phyloP scores from a whole-genome alignment of 2,797 vertebrate genomes.

The Myotis planiceps region DNA sequence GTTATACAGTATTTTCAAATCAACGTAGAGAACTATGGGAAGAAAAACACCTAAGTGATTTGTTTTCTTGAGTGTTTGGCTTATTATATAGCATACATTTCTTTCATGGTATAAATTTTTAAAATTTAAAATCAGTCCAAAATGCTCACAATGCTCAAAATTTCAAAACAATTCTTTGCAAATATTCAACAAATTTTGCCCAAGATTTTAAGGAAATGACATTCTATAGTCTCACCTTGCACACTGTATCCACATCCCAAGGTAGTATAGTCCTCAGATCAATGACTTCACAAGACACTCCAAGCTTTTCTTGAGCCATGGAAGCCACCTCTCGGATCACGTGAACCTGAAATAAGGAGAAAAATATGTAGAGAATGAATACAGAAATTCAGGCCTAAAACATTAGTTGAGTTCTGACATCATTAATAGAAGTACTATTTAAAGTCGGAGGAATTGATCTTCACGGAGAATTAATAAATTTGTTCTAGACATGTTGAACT shows the following conservation, averaged over 20 bases:
- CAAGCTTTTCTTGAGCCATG: constrained; percentile 98
- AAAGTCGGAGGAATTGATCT: background rate
- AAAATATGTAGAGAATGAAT: background rate
- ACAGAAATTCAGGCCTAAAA: background rate
- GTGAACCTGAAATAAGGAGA: constrained; percentile 90
- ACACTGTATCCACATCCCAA: constrained; percentile 96
- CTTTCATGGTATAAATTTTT: background rate
- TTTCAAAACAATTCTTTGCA: background rate
- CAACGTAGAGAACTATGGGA: background rate
- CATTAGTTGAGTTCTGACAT: background rate
- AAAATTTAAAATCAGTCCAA: background rate
- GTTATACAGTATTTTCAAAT: background rate
- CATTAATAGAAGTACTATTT: background rate
- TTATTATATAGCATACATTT: background rate
- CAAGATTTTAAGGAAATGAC: background rate
- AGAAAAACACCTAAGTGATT: background rate
- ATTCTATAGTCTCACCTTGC: constrained; percentile 90
- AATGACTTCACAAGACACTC: constrained; percentile 98
- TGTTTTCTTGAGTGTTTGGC: background rate
- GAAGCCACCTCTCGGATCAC: constrained; percentile 95
- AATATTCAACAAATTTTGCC: background rate
- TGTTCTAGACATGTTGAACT: background rate
- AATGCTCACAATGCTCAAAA: background rate
- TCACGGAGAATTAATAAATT: background rate
- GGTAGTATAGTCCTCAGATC: constrained; percentile 97